These are phyloP conservation scores for Unio delphinus DNA, from an alignment of 2,888 invertebrate species.

Conservation along the genomic window DNA sequence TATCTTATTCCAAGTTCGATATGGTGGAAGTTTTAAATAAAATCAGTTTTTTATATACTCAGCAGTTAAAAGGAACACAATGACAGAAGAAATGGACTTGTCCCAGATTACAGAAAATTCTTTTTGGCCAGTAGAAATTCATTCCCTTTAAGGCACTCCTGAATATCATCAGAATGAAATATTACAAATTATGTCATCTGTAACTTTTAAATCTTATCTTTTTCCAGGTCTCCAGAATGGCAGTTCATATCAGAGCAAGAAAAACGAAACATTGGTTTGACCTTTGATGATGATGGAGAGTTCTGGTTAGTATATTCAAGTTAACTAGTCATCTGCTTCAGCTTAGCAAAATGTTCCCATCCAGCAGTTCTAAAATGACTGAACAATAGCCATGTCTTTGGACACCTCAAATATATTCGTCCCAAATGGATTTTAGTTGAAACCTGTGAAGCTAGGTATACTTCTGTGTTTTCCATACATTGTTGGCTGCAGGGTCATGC, in stretches of 20 bases:
- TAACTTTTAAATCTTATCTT: background rate
- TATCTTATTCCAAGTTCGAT: too few species aligned
- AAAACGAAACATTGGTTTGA: slow-evolving; percentile 89
- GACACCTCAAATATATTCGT: too few species aligned
- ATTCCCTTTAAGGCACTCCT: background rate
- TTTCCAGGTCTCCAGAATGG: slow-evolving; percentile 87
- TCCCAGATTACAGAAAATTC: background rate
- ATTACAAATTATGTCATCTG: background rate
- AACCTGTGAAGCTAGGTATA: too few species aligned
- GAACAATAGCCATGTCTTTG: too few species aligned
- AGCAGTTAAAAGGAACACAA: too few species aligned
- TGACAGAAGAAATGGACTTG: background rate
- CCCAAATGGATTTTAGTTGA: too few species aligned
- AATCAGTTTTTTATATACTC: too few species aligned
- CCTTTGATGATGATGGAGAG: slow-evolving; percentile 95
- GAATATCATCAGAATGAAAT: background rate
- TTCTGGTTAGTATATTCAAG: slow-evolving; percentile 82
- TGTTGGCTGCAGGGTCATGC: too few species aligned
- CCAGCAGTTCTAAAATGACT: too few species aligned
- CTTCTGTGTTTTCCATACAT: too few species aligned
- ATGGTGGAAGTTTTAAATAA: too few species aligned
- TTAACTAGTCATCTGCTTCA: background rate
- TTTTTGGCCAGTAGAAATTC: background rate
- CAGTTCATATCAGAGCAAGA: slow-evolving; percentile 88
- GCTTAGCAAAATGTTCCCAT: background rate